Conservation (phyloP, 2,888 invertebrate genomes). For the Lithophane leautieri region DNA sequence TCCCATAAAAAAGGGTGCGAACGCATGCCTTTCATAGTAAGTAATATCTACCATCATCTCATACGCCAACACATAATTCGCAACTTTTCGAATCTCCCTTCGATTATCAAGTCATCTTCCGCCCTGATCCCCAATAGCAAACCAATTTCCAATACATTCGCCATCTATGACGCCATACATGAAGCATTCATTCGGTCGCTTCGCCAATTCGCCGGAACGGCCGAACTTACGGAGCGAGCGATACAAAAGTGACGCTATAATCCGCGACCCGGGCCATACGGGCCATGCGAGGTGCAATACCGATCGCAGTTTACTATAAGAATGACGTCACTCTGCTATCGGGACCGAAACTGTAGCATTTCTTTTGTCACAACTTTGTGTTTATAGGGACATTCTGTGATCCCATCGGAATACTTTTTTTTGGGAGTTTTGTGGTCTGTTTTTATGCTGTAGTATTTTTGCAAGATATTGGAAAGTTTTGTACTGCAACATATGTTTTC, state of each 20-base stretch:
- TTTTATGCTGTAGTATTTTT: slow-evolving; percentile 16
- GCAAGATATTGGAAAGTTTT: background rate
- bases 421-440: slow-evolving; percentile 12
- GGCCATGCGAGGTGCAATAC: slow-evolving; percentile 52
- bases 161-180: slow-evolving; percentile 27
- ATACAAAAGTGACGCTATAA: slow-evolving; percentile 57
- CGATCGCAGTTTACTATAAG: slow-evolving; percentile 53
- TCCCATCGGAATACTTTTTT: slow-evolving; percentile 37
- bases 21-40: slow-evolving; percentile 4
- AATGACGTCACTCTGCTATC: slow-evolving; percentile 56
- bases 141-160: slow-evolving; percentile 65
- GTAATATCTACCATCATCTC: background rate
- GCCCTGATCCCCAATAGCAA: slow-evolving; percentile 48
- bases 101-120: slow-evolving; percentile 59
- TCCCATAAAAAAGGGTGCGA: background rate
- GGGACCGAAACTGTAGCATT: slow-evolving; percentile 37
- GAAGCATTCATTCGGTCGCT: slow-evolving; percentile 48
- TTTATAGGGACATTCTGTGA: slow-evolving; percentile 50
- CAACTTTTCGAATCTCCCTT: slow-evolving; percentile 53
- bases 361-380: slow-evolving; percentile 63
- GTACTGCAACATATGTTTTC: background rate
- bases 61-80: slow-evolving; percentile 30
- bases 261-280: slow-evolving; percentile 55
- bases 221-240: slow-evolving; percentile 57
- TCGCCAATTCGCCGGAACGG: slow-evolving; percentile 55